phyloP scores from a whole-genome alignment of 1,140 invertebrate species.

The Penaeus japonicus region DNA sequence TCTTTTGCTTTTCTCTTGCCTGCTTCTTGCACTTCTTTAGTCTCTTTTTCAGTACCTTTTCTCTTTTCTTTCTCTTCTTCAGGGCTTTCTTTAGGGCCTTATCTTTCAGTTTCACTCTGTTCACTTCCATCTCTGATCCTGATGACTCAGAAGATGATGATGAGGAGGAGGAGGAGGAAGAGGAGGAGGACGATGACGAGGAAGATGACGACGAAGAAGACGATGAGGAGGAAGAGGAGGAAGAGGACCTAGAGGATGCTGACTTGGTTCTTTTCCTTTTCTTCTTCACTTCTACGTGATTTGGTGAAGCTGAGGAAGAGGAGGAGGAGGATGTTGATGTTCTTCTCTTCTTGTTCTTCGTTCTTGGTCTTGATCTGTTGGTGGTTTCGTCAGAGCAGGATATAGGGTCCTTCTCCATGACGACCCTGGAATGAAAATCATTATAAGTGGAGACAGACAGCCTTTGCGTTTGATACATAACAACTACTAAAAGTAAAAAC shows the following conservation, averaged over 20 bases:
- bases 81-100: conserved; percentile 43
- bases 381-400: conserved; percentile 31
- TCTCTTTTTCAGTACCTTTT: conserved; percentile 55
- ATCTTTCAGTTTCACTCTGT: conserved; percentile 25
- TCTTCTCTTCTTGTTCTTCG: conserved; percentile 43
- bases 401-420: conserved; percentile 40
- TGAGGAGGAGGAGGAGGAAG: conserved; percentile 22
- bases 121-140: conserved; percentile 16
- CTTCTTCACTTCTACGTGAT: conserved; percentile 30
- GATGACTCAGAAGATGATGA: conserved; percentile 45
- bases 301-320: conserved; percentile 33
- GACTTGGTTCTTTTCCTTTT: conserved; percentile 29
- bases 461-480: no score
- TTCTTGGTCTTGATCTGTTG: conserved; percentile 6
- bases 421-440: no score
- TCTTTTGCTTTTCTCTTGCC: conserved; percentile 60
- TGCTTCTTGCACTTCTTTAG: conserved; percentile 60
- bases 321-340: conserved; percentile 36
- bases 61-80: conserved; percentile 60
- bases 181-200: conserved; percentile 39
- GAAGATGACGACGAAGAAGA: conserved; percentile 40
- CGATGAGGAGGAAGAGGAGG: conserved; percentile 37
- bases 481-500: no score
- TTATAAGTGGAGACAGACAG: no score
- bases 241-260: conserved; percentile 21